Conservation (phyloP, 1,140 invertebrate species). For the Cyrtorhinus lividipennis region DNA sequence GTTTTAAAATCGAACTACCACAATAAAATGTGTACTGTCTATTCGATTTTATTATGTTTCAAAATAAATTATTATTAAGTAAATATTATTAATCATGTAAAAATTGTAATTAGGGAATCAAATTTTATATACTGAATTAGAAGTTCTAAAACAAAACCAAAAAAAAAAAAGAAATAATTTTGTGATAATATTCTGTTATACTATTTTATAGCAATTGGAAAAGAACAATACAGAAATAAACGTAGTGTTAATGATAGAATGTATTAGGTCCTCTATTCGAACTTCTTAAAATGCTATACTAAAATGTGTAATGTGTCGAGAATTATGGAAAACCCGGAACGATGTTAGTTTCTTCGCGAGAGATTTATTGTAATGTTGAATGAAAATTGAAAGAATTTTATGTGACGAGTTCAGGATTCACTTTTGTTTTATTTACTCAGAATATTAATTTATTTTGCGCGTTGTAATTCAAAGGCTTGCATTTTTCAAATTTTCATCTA, state of each 20-base stretch:
- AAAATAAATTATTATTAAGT: conserved; percentile 8
- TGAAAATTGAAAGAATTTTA: background rate
- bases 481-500: background rate
- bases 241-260: background rate
- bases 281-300: background rate
- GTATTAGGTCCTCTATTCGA: background rate
- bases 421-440: background rate
- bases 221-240: background rate
- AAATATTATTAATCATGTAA: too few relatives aligned
- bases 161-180: background rate
- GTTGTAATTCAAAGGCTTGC: background rate
- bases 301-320: background rate
- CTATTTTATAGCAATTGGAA: conserved; percentile 4
- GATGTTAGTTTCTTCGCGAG: background rate
- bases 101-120: conserved; percentile 16
- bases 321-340: background rate
- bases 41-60: background rate
- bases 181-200: conserved; percentile 3
- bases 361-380: background rate
- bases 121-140: conserved; percentile 15
- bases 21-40: conserved; percentile 10
- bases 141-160: background rate
- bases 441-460: background rate
- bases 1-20: background rate
- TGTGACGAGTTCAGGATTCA: background rate